phyloP scores from a whole-genome alignment of 2,888 invertebrate species.

The Panzeria rudis region DNA sequence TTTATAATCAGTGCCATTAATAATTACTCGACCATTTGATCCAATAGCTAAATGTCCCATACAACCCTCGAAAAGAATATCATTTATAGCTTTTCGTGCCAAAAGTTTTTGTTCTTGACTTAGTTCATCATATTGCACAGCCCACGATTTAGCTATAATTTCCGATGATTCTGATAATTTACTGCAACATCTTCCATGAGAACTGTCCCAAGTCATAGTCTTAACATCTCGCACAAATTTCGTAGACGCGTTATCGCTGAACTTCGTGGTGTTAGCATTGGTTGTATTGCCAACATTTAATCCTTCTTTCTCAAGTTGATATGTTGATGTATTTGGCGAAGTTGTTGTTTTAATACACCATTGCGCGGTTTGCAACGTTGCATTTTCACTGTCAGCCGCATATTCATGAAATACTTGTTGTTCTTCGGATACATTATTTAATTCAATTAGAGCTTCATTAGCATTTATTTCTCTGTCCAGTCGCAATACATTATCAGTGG shows the following conservation, averaged over 20 bases:
- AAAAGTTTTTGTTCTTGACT: conserved; percentile 77
- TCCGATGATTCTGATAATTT: conserved; percentile 76
- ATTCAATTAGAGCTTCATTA: not conserved
- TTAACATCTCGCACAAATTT: conserved; percentile 65
- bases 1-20: conserved; percentile 20
- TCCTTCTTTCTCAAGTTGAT: conserved; percentile 12
- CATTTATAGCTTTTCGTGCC: conserved; percentile 80
- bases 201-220: conserved; percentile 54
- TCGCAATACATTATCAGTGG: conserved; percentile 2
- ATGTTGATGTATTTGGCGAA: not conserved
- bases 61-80: conserved; percentile 80
- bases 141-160: conserved; percentile 80
- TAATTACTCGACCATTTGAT: conserved; percentile 45
- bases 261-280: not conserved
- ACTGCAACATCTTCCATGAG: conserved; percentile 34
- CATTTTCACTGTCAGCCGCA: conserved; percentile 15
- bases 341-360: conserved; percentile 49
- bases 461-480: not conserved
- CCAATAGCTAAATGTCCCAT: conserved; percentile 78
- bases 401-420: conserved; percentile 40
- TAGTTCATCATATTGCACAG: conserved; percentile 80
- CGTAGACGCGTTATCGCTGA: not conserved
- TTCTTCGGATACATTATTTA: conserved; percentile 20
- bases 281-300: not conserved
- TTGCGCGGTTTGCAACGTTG: conserved; percentile 15